Evolutionary conservation across 2,113 vertebrate species (phyloP).

Genomic region (Prinia subflava): DNA sequence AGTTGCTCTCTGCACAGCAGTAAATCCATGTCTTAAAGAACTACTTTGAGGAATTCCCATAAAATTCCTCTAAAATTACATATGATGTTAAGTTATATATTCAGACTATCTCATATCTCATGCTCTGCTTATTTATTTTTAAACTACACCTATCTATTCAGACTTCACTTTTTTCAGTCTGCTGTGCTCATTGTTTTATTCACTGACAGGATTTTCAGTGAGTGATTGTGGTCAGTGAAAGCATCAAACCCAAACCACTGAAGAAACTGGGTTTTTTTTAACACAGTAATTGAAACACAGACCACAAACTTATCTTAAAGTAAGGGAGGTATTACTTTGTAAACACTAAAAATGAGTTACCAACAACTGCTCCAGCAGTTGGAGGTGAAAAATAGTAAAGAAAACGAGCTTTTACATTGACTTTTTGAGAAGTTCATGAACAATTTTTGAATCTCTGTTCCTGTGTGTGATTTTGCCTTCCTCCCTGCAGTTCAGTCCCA

Average conservation of each 20-base stretch:
- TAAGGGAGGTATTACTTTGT: neutral
- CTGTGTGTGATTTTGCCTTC: neutral
- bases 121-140: neutral
- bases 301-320: neutral
- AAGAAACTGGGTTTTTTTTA: neutral
- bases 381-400: neutral
- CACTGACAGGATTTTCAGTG: neutral
- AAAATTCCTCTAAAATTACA: neutral
- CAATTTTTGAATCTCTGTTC: neutral
- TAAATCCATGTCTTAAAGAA: neutral
- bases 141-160: neutral
- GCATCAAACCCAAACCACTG: neutral
- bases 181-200: neutral
- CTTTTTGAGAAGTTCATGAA: accelerated
- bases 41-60: neutral
- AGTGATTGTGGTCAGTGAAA: neutral
- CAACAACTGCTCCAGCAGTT: neutral
- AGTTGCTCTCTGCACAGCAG: neutral
- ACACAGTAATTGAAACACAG: neutral
- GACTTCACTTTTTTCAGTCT: neutral
- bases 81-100: neutral
- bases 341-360: neutral
- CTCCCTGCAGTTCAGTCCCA: constrained; percentile 88
- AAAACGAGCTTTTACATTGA: neutral
- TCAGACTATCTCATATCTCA: neutral